Evolutionary conservation across 2,113 vertebrate species (phyloP), one percentile per base, ranked within the genome.

Genomic region (Sialia sialis): DNA sequence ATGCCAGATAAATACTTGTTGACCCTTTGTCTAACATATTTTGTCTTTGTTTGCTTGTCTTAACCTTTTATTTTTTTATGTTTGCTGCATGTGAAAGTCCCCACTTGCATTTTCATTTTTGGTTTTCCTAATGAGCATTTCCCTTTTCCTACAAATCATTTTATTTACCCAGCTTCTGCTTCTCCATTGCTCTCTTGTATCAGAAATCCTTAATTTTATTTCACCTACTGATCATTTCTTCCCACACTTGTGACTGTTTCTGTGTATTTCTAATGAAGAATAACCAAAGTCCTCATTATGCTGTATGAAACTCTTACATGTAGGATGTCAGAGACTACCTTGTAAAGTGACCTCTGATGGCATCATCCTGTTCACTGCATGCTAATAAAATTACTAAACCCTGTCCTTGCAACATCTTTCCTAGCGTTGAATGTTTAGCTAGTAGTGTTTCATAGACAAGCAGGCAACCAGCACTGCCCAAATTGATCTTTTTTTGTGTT

Each of bases 381-480:
- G 90, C 96, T 92, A 49, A 69, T 93, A 36, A 95, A 87, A 84
- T 29, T 66, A 94, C 96, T 90, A 91, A 87, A 81, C 80, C 76
- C 34, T 94, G 16, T 95, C 90, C 85, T 98, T 95, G 96, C 97
- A 96, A 91, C 94, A 95, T 98, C 97, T 94, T 96, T 96, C 93
- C 94, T 98, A 98, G 97, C 92, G 91, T 96, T 98, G 98, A 98
- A 97, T 97, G 98, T 98, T 97, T 96, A 98, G 97, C 97, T 98
- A 98, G 98, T 97, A 96, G 97, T 98, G 98, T 99, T 98, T 98
- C 98, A 98, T 98, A 99, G 99, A 99, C 99, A 99, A 99, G 99
- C 99, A 99, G 99, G 99, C 99, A 99, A 99, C 99, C 99, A 99
- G 99, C 98, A 96, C 99, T 99, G 98, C 98, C 98, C 98, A 97